Evolutionary conservation across 2,797 vertebrate species (phyloP).

Genomic region (Phaenicophaeus curvirostris): DNA sequence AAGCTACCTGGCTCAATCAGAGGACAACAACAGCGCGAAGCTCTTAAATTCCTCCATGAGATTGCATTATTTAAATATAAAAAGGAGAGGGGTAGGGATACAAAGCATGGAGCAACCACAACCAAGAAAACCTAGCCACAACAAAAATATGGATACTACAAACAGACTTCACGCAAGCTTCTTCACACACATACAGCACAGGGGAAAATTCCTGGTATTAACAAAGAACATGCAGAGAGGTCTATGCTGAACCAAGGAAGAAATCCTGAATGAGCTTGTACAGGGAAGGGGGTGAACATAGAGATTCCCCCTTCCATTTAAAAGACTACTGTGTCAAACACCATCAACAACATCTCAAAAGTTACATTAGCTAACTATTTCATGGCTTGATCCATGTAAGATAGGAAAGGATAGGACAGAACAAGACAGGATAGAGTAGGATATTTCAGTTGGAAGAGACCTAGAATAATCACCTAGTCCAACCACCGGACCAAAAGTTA

Average conservation of each 20-base stretch:
- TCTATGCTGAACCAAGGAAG: not conserved
- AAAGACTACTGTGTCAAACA: not conserved
- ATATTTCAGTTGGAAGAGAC: not conserved
- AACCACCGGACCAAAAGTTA: not conserved
- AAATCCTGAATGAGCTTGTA: not conserved
- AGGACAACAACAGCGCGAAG: not conserved
- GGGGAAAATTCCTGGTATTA: not conserved
- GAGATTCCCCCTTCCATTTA: not conserved
- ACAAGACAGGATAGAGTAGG: not conserved
- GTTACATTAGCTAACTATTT: not conserved
- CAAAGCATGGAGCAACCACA: not conserved
- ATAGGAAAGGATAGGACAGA: not conserved
- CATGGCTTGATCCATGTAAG: not conserved
- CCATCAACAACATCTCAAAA: not conserved
- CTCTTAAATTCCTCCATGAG: slow-evolving; percentile 20
- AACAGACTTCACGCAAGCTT: not conserved
- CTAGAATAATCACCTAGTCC: not conserved
- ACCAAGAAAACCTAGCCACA: not conserved
- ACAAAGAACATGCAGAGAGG: not conserved
- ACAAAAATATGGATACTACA: not conserved
- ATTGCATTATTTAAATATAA: slow-evolving; percentile 31
- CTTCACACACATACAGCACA: not conserved
- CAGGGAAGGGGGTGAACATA: not conserved
- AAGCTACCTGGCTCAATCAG: not conserved
- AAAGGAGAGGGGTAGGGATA: not conserved